Percentiles rank a stretch among this genome's conserved stretches.
These are phyloP conservation scores for Pteria penguin DNA, from an alignment of 2,888 invertebrate species.

Conservation along the genomic window DNA sequence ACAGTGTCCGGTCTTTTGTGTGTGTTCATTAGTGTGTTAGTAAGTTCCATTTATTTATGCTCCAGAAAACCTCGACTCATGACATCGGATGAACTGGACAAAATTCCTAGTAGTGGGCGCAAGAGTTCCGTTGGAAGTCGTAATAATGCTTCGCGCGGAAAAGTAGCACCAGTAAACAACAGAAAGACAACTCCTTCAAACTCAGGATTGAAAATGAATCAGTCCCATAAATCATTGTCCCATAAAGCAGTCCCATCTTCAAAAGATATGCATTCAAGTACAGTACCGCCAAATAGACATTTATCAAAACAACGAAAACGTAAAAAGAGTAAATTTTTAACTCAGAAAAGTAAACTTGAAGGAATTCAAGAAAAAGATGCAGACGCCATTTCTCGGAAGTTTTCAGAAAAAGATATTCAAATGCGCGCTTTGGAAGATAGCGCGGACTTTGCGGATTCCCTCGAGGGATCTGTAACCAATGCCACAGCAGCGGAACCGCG, in stretches of 20 bases:
- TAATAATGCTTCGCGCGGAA: slow-evolving; percentile 1
- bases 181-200: background rate
- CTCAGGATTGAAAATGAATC: background rate
- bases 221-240: background rate
- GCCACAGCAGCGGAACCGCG: slow-evolving; percentile 26
- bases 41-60: slow-evolving; percentile 66
- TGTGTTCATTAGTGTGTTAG: slow-evolving; percentile 63
- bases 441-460: too few species aligned
- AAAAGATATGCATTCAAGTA: slow-evolving; percentile 46
- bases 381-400: slow-evolving; percentile 61
- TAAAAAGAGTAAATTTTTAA: slow-evolving; percentile 26
- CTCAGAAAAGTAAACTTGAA: slow-evolving; percentile 46
- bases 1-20: slow-evolving; percentile 63
- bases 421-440: background rate
- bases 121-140: slow-evolving; percentile 46
- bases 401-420: slow-evolving; percentile 42
- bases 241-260: slow-evolving; percentile 36
- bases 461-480: background rate
- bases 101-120: slow-evolving; percentile 45
- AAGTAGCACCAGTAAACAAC: background rate
- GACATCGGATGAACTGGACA: slow-evolving; percentile 48
- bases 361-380: slow-evolving; percentile 53
- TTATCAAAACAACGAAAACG: slow-evolving; percentile 41
- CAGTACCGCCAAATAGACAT: slow-evolving; percentile 32
- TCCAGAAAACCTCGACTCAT: slow-evolving; percentile 45